These are phyloP conservation scores for Melinaea marsaeus DNA, from an alignment of 2,888 invertebrate species.

Conservation along the genomic window DNA sequence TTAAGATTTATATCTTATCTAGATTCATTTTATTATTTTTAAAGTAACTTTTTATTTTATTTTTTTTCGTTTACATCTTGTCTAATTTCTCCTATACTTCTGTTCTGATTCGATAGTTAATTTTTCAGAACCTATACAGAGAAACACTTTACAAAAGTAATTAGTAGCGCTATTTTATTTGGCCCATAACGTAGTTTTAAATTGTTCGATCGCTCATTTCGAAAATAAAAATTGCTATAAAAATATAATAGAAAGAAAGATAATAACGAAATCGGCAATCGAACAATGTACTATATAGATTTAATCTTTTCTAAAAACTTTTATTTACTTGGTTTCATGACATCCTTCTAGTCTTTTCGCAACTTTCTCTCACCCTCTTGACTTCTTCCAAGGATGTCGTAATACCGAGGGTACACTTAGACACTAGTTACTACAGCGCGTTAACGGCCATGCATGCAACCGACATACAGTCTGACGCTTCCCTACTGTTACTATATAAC, in stretches of 20 bases:
- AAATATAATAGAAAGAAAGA: slow-evolving; percentile 10
- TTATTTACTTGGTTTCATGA: slow-evolving; percentile 67
- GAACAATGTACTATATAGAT: slow-evolving; percentile 55
- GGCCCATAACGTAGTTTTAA: slow-evolving; percentile 66
- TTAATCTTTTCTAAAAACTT: slow-evolving; percentile 55
- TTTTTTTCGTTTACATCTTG: slow-evolving; percentile 48
- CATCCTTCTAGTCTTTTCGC: slow-evolving; percentile 40
- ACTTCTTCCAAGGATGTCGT: slow-evolving; percentile 52
- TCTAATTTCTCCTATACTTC: slow-evolving; percentile 64
- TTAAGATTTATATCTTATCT: slow-evolving; percentile 29
- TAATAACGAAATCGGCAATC: slow-evolving; percentile 55
- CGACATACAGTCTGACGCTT: slow-evolving; percentile 67
- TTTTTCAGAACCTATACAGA: slow-evolving; percentile 73
- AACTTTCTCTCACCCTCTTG: slow-evolving; percentile 17
- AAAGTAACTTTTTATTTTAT: slow-evolving; percentile 44
- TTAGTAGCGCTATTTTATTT: slow-evolving; percentile 70
- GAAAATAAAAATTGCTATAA: slow-evolving; percentile 8
- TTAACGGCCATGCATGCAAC: slow-evolving; percentile 62
- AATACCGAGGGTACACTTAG: slow-evolving; percentile 50
- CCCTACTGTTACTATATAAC: slow-evolving; percentile 46
- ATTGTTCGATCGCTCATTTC: slow-evolving; percentile 68
- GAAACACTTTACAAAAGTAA: slow-evolving; percentile 74
- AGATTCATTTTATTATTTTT: slow-evolving; percentile 38
- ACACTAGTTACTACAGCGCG: slow-evolving; percentile 54
- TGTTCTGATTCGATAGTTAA: slow-evolving; percentile 58